Percentiles rank a stretch among this genome's conserved stretches.
These are phyloP conservation scores for Drosophila tripunctata DNA, from an alignment of 2,888 invertebrate genomes.

Conservation along the genomic window DNA sequence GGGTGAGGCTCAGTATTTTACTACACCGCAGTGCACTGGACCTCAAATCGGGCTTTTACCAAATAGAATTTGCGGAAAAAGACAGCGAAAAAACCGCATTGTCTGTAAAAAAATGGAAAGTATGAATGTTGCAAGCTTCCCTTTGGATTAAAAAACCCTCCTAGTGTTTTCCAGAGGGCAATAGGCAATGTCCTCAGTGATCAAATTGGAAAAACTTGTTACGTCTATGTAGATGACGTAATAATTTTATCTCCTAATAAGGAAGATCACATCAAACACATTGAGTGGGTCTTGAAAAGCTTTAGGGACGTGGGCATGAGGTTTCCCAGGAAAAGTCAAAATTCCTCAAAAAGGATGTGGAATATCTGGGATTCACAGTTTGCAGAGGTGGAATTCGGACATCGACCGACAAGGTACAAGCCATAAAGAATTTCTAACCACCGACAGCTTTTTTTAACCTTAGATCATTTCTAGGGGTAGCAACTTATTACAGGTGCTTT, in stretches of 20 bases:
- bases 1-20: neutral
- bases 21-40: neutral
- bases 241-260: neutral
- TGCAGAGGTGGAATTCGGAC: no score
- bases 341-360: no score
- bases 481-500: no score
- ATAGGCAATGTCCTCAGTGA: neutral
- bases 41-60: neutral
- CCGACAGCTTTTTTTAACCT: no score
- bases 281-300: neutral
- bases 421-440: no score
- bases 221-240: conserved; percentile 10
- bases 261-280: neutral
- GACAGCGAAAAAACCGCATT: neutral
- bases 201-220: neutral
- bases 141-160: conserved; percentile 16
- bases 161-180: neutral
- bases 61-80: neutral
- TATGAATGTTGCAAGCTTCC: neutral
- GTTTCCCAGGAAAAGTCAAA: no score
- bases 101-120: neutral
- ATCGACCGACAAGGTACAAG: no score
- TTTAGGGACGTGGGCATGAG: no score
- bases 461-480: no score
- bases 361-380: no score